Percentiles rank a stretch among this genome's conserved stretches.
Conservation (phyloP, 2,797 vertebrate genomes). For the Momotus momota region DNA sequence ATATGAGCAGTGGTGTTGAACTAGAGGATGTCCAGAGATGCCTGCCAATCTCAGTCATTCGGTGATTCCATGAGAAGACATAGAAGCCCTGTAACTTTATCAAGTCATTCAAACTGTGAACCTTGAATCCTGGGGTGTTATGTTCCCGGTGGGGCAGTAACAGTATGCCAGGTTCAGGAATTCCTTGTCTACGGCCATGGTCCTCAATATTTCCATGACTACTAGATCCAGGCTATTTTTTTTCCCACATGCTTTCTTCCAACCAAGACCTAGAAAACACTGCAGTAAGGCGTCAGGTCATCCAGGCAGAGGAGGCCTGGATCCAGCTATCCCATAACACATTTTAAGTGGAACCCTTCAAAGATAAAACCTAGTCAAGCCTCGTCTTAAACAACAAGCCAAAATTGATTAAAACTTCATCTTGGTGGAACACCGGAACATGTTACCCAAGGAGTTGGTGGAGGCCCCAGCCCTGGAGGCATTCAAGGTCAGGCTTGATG, state of each 20-base stretch:
- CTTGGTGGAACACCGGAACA: too few relatives aligned
- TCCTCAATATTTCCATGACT: neutral
- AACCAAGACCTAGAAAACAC: neutral
- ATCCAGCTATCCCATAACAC: neutral
- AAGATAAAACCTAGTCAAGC: neutral
- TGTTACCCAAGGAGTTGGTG: too few relatives aligned
- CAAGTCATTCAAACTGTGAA: neutral
- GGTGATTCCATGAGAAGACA: neutral
- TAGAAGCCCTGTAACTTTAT: neutral
- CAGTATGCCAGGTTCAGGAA: neutral
- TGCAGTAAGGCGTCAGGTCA: neutral
- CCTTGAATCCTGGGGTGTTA: neutral
- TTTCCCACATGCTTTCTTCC: neutral
- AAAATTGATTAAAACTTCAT: too few relatives aligned
- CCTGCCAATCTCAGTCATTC: neutral
- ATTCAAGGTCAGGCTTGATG: too few relatives aligned
- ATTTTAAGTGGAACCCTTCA: neutral
- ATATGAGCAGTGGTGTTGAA: accelerated
- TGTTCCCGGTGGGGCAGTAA: neutral
- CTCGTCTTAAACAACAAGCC: neutral
- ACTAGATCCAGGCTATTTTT: neutral
- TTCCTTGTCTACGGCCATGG: neutral
- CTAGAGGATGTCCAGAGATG: neutral
- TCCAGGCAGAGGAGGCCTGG: neutral
- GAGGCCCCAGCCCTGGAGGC: too few relatives aligned